These are phyloP conservation scores for Aphidius gifuensis DNA, from an alignment of 1,140 invertebrate species.

Conservation along the genomic window DNA sequence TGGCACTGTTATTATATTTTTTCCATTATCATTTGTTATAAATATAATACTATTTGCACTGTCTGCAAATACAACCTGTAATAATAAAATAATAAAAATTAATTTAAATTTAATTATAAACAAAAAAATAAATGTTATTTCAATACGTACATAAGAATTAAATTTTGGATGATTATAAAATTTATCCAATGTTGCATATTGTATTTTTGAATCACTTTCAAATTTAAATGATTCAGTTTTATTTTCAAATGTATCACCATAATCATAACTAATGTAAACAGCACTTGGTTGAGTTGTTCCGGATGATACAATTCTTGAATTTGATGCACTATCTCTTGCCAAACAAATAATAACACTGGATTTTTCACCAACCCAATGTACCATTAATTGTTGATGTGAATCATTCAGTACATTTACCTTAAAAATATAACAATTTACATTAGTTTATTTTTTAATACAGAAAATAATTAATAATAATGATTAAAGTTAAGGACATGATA, in stretches of 20 bases:
- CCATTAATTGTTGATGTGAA: conserved; percentile 81
- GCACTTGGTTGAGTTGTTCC: conserved; percentile 57
- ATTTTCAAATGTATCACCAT: conserved; percentile 76
- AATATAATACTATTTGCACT: conserved; percentile 73
- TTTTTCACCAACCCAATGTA: conserved; percentile 84
- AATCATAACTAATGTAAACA: conserved; percentile 82
- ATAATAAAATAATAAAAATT: conserved; percentile 39
- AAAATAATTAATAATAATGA: conserved; percentile 12
- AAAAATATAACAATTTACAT: conserved; percentile 31
- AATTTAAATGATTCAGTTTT: conserved; percentile 68
- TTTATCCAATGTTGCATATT: conserved; percentile 72
- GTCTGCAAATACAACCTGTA: conserved; percentile 83
- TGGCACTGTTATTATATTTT: conserved; percentile 59
- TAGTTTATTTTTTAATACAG: conserved; percentile 16
- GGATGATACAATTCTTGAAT: conserved; percentile 34
- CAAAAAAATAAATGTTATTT: neutral
- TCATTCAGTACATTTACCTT: conserved; percentile 75
- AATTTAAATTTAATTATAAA: neutral
- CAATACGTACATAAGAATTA: conserved; percentile 68
- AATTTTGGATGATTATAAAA: conserved; percentile 80
- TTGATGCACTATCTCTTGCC: conserved; percentile 65
- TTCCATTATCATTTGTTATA: conserved; percentile 72
- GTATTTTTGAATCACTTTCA: conserved; percentile 49
- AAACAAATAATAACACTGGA: conserved; percentile 84
- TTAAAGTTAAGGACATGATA: conserved; percentile 2